Evolutionary conservation across 2,113 vertebrate species (phyloP).

Genomic region (Puma concolor): DNA sequence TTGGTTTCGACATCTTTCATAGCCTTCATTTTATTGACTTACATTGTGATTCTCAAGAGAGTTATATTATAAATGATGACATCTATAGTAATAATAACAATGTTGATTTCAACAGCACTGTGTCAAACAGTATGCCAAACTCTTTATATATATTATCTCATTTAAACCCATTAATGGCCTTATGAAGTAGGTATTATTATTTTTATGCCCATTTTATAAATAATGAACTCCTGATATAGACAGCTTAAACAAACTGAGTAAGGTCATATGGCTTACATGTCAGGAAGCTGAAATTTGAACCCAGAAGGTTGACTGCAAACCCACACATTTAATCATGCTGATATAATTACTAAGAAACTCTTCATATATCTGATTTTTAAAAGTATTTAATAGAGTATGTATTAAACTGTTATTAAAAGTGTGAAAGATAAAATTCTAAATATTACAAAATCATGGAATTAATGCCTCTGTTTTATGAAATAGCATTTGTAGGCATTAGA

Average conservation of each 20-base stretch:
- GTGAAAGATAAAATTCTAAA: not conserved
- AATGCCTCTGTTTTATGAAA: not conserved
- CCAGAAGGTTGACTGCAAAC: not conserved
- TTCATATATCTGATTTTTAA: not conserved
- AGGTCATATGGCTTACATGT: not conserved
- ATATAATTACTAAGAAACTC: not conserved
- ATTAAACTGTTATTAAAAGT: not conserved
- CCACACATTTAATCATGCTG: not conserved
- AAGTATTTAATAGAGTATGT: not conserved
- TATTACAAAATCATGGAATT: not conserved
- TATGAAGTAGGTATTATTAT: not conserved
- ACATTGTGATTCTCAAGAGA: not conserved
- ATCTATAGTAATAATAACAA: not conserved
- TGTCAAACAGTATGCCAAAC: not conserved
- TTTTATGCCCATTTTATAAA: not conserved
- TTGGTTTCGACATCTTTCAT: not conserved
- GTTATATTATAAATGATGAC: not conserved
- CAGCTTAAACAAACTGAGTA: not conserved
- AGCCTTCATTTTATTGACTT: not conserved
- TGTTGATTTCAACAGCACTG: not conserved
- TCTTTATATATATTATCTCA: not conserved
- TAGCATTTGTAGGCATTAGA: not conserved
- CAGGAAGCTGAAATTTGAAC: not conserved
- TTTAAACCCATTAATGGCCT: not conserved
- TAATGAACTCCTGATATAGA: not conserved